A percentile compares a stretch with the other conserved stretches of the same genome.
Evolutionary conservation across 2,888 invertebrate species (phyloP).

Genomic region (Sesia apiformis): DNA sequence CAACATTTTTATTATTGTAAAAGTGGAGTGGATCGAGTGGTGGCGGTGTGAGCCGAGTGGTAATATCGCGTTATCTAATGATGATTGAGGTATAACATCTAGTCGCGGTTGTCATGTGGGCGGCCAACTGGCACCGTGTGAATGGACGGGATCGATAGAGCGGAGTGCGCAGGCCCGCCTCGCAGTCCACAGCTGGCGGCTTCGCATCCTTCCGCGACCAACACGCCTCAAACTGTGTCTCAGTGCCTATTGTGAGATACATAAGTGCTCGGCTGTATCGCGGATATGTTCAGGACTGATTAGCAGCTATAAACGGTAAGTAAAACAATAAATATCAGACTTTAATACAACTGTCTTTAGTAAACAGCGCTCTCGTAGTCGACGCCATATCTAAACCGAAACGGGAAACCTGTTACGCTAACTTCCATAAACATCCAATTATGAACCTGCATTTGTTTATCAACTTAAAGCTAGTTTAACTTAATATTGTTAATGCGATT

Average conservation of each 20-base stretch:
- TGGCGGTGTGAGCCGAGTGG: conserved; percentile 33
- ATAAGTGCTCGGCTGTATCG: conserved; percentile 39
- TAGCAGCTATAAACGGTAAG: conserved; percentile 59
- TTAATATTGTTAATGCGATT: not conserved
- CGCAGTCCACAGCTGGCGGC: conserved; percentile 47
- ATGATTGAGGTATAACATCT: conserved; percentile 60
- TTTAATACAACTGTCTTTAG: not conserved
- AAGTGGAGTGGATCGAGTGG: conserved; percentile 43
- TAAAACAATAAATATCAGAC: conserved; percentile 11
- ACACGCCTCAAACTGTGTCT: conserved; percentile 32
- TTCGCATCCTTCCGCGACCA: conserved; percentile 33
- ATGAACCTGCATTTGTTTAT: conserved; percentile 41
- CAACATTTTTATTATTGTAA: conserved; percentile 28
- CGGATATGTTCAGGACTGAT: conserved; percentile 47
- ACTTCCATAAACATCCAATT: conserved; percentile 26
- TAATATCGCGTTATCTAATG: conserved; percentile 64
- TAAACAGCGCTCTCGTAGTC: not conserved
- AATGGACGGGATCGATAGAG: conserved; percentile 68
- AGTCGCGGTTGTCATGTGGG: conserved; percentile 51
- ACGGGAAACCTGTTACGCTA: conserved; percentile 55
- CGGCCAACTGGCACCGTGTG: conserved; percentile 54
- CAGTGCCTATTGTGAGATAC: conserved; percentile 39
- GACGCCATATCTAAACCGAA: conserved; percentile 28
- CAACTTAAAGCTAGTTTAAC: conserved; percentile 7
- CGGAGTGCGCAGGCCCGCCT: conserved; percentile 58